phyloP scores from a whole-genome alignment of 2,888 invertebrate species.

The Pomacea canaliculata region DNA sequence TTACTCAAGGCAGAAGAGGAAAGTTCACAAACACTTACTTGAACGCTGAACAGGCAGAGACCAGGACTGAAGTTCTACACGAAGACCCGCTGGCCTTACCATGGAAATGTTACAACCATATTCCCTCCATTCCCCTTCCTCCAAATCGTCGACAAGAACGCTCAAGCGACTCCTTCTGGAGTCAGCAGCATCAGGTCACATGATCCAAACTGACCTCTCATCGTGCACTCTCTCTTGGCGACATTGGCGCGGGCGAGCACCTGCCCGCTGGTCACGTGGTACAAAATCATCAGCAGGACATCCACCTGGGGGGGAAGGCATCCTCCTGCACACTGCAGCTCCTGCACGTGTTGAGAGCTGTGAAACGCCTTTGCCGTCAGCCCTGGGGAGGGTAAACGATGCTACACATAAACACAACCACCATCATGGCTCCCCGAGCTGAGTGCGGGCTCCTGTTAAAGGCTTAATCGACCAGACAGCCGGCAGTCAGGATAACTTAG shows the following conservation, averaged over 20 bases:
- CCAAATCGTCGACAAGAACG: constrained; percentile 5
- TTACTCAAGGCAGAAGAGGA: no score
- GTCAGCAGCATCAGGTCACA: constrained; percentile 10
- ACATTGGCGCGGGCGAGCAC: background rate
- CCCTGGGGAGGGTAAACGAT: background rate
- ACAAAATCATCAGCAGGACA: constrained; percentile 5
- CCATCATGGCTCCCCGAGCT: no score
- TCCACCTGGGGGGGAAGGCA: background rate
- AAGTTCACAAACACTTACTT: no score
- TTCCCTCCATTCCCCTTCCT: constrained; percentile 5
- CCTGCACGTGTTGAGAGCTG: background rate
- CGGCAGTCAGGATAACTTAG: no score
- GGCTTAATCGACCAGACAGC: no score
- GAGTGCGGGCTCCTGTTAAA: no score
- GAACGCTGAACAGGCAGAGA: no score
- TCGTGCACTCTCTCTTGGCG: background rate
- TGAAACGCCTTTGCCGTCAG: background rate
- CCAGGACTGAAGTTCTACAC: no score
- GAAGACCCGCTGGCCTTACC: no score
- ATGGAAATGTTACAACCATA: constrained; percentile 8
- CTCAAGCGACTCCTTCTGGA: constrained; percentile 1
- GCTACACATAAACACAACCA: no score
- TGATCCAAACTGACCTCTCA: background rate
- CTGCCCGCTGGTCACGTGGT: background rate
- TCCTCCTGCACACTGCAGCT: constrained; percentile 4